A percentile compares a stretch with the other conserved stretches of the same genome.
phyloP scores from a whole-genome alignment of 2,888 invertebrate genomes.

The Drosophila testacea region DNA sequence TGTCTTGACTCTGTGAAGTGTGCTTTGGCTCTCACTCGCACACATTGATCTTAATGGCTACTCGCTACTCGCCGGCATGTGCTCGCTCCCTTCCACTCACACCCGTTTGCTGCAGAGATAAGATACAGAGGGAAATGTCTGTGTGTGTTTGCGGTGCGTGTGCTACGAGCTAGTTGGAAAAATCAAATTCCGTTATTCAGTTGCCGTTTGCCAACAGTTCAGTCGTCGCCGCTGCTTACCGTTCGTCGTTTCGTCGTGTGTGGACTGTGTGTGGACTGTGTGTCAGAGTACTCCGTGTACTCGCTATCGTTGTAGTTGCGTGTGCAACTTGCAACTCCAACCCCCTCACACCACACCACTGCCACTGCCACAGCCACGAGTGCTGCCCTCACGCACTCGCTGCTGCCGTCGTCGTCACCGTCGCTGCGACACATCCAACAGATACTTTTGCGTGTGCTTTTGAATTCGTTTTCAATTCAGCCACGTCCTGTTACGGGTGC shows the following conservation, averaged over 20 bases:
- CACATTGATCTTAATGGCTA: constrained; percentile 15
- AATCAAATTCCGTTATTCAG: constrained; percentile 75
- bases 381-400: constrained; percentile 50
- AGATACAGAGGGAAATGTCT: constrained; percentile 42
- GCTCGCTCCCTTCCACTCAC: constrained; percentile 45
- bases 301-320: constrained; percentile 43
- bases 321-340: constrained; percentile 47
- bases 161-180: constrained; percentile 58
- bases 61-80: constrained; percentile 59
- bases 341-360: constrained; percentile 10
- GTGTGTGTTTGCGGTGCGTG: constrained; percentile 36
- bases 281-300: constrained; percentile 22
- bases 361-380: constrained; percentile 15
- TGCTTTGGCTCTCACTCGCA: constrained; percentile 43
- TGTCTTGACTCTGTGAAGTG: constrained; percentile 48
- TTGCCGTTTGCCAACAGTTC: constrained; percentile 50
- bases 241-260: constrained; percentile 49
- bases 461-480: constrained; percentile 82
- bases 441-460: constrained; percentile 78
- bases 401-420: constrained; percentile 24
- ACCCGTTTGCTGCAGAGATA: constrained; percentile 49
- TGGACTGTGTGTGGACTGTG: constrained; percentile 21
- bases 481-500: constrained; percentile 82
- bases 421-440: constrained; percentile 64
- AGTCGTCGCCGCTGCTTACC: constrained; percentile 49